phyloP scores from a whole-genome alignment of 2,888 invertebrate genomes.

The Ochropacha duplaris region DNA sequence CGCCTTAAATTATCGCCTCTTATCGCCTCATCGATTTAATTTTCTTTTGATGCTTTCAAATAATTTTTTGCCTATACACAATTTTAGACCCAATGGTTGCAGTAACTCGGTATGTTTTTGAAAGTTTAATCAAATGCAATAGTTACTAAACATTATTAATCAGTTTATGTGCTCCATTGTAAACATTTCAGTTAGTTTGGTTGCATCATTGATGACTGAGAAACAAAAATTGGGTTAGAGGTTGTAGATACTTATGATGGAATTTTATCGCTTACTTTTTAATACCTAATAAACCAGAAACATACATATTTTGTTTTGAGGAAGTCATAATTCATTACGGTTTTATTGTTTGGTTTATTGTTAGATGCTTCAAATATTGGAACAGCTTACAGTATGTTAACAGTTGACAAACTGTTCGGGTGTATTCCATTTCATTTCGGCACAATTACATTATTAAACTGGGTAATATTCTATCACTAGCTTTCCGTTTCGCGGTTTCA shows the following conservation, averaged over 20 bases:
- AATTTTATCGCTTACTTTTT: neutral
- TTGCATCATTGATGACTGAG: neutral
- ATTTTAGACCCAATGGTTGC: no score
- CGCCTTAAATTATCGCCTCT: no score
- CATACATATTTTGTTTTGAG: neutral
- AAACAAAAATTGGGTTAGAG: neutral
- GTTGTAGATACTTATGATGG: neutral
- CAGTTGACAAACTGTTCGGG: no score
- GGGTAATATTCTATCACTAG: no score
- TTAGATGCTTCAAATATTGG: neutral
- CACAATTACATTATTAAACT: no score
- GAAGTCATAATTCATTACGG: neutral
- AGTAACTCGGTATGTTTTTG: no score
- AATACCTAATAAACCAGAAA: neutral
- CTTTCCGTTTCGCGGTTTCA: no score
- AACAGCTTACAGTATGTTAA: neutral
- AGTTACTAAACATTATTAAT: neutral
- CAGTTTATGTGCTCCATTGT: neutral
- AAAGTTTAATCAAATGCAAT: no score
- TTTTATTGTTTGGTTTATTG: neutral
- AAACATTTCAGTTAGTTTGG: neutral
- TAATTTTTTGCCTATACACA: no score
- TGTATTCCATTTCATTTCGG: no score
- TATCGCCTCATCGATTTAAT: no score
- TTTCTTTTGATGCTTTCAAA: no score